These are phyloP conservation scores for Phortica okadai DNA, from an alignment of 2,888 invertebrate genomes.

Conservation along the genomic window DNA sequence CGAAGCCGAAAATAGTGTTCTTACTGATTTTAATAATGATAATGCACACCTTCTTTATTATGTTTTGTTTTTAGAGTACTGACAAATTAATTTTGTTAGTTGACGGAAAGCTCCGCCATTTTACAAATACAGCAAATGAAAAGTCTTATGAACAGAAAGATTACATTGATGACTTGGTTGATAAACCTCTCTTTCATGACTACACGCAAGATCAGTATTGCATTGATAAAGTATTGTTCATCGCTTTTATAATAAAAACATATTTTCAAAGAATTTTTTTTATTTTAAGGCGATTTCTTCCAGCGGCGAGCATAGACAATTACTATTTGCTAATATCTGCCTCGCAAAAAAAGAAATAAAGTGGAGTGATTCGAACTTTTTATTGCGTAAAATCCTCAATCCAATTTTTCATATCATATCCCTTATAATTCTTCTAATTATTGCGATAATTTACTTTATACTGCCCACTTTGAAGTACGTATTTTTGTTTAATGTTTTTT, in stretches of 20 bases:
- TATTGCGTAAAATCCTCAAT: constrained; percentile 86
- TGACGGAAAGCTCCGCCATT: constrained; percentile 85
- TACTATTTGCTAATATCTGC: constrained; percentile 85
- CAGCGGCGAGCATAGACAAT: constrained; percentile 76
- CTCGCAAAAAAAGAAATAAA: constrained; percentile 83
- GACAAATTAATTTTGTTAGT: constrained; percentile 81
- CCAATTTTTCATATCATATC: constrained; percentile 86
- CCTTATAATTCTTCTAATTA: constrained; percentile 82
- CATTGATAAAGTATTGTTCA: constrained; percentile 82
- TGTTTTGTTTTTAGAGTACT: constrained; percentile 73
- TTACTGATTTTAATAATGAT: neutral
- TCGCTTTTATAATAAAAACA: neutral
- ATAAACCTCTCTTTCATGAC: constrained; percentile 81
- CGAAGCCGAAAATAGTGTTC: constrained; percentile 5
- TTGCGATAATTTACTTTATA: constrained; percentile 89
- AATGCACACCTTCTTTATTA: neutral
- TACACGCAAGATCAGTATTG: constrained; percentile 88
- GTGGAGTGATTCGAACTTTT: constrained; percentile 85
- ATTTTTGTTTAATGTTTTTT: neutral
- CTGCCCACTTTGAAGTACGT: constrained; percentile 84
- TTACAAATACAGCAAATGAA: constrained; percentile 78
- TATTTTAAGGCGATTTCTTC: constrained; percentile 68
- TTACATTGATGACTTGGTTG: constrained; percentile 77
- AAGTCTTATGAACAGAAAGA: constrained; percentile 63
- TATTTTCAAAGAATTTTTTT: neutral